phyloP scores from a whole-genome alignment of 2,888 invertebrate genomes.

The Pantelozetes paolii region DNA sequence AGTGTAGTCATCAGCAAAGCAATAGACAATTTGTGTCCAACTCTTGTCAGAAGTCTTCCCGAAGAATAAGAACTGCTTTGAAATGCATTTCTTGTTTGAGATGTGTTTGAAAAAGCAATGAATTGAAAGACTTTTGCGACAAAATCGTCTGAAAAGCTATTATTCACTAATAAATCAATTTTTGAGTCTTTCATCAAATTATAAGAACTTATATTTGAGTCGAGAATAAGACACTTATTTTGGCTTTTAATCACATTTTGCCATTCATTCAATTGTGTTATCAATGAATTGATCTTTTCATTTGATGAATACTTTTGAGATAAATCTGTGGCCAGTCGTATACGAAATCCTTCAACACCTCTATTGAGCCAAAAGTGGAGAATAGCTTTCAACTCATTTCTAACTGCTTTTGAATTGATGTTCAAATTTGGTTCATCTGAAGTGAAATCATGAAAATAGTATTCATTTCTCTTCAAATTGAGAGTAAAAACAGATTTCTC shows the following conservation, averaged over 20 bases:
- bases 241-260: neutral
- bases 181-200: neutral
- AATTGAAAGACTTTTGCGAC: neutral
- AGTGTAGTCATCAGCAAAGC: neutral
- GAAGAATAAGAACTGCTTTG: neutral
- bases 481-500: neutral
- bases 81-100: neutral
- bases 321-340: neutral
- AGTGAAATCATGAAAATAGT: neutral
- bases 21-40: neutral
- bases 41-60: neutral
- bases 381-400: neutral
- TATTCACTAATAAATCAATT: neutral
- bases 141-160: neutral
- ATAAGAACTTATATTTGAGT: neutral
- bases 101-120: neutral
- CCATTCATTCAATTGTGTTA: neutral
- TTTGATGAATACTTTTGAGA: neutral
- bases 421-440: constrained; percentile 3
- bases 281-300: neutral
- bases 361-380: neutral
- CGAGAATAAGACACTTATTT: neutral
- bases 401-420: neutral
- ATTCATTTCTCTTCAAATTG: neutral
- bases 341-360: neutral